These are phyloP conservation scores for Acropora tenuis DNA, from an alignment of 64 coral and sea anemone species.

Conservation along the genomic window DNA sequence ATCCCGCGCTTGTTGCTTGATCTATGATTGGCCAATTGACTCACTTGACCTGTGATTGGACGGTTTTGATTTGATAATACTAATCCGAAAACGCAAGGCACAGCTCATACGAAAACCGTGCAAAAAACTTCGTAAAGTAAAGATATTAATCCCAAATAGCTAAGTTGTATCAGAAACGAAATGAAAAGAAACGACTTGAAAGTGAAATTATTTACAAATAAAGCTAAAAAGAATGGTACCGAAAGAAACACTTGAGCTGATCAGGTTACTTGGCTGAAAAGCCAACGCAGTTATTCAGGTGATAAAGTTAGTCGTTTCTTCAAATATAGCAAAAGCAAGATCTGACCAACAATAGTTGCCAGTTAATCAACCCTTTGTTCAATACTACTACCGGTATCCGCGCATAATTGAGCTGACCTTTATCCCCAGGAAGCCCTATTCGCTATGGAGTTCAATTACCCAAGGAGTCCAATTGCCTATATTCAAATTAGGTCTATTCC, in stretches of 20 bases:
- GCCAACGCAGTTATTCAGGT: not conserved
- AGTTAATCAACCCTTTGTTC: not conserved
- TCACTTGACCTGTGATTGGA: no score
- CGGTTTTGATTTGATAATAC: no score
- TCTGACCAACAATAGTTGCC: not conserved
- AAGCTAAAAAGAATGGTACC: not conserved
- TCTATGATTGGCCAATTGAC: no score
- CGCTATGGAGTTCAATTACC: no score
- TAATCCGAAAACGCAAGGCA: not conserved
- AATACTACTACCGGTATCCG: not conserved
- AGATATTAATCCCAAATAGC: not conserved
- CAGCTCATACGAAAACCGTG: not conserved
- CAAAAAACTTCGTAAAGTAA: not conserved
- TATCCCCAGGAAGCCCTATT: not conserved
- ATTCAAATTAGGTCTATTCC: not conserved
- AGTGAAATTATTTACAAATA: constrained; percentile 27
- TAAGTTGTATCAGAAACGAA: not conserved
- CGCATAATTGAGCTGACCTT: no score
- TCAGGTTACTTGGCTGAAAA: not conserved
- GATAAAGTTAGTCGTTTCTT: not conserved
- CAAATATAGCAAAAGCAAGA: constrained; percentile 23
- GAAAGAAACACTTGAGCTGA: not conserved
- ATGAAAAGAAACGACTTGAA: not conserved
- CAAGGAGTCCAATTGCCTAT: not conserved
- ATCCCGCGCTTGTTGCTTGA: no score